Evolutionary conservation across 2,113 vertebrate species (phyloP).

Genomic region (Acanthochromis polyacanthus): DNA sequence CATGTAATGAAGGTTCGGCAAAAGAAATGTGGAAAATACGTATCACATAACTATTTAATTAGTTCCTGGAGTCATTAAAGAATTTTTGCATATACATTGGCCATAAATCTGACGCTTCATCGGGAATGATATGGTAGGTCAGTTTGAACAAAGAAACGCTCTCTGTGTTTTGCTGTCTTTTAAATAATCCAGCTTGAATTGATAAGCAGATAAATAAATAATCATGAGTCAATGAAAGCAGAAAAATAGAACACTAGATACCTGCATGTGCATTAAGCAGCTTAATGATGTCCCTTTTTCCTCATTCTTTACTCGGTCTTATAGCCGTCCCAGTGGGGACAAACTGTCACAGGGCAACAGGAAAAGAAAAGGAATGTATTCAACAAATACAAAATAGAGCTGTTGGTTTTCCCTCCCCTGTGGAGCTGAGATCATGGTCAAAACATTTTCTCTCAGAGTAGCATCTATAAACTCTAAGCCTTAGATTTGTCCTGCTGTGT

Average conservation of each 20-base stretch:
- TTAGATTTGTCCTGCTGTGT: constrained; percentile 37
- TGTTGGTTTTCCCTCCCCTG: constrained; percentile 50
- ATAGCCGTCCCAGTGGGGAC: constrained; percentile 40
- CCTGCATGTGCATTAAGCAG: constrained; percentile 18
- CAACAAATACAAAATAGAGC: constrained; percentile 58
- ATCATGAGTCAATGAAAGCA: constrained; percentile 4
- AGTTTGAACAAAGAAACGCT: neutral
- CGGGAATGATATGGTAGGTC: neutral
- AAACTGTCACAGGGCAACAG: constrained; percentile 49
- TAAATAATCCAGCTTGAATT: constrained; percentile 1
- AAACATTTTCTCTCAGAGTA: constrained; percentile 15
- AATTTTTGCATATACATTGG: constrained; percentile 54
- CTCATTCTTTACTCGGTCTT: constrained; percentile 13
- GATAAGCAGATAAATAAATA: constrained; percentile 4
- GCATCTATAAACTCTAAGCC: constrained; percentile 19
- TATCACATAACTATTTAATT: constrained; percentile 78
- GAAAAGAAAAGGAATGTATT: constrained; percentile 48
- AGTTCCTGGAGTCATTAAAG: constrained; percentile 71
- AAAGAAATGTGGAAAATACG: constrained; percentile 76
- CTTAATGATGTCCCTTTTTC: constrained; percentile 29
- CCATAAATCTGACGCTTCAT: constrained; percentile 49
- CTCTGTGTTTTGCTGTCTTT: neutral
- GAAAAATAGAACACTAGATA: neutral
- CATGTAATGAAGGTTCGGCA: constrained; percentile 75
- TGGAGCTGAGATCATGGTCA: constrained; percentile 42